Evolutionary conservation across 2,888 invertebrate genomes (phyloP).

Genomic region (Caenorhabditis sulstoni): DNA sequence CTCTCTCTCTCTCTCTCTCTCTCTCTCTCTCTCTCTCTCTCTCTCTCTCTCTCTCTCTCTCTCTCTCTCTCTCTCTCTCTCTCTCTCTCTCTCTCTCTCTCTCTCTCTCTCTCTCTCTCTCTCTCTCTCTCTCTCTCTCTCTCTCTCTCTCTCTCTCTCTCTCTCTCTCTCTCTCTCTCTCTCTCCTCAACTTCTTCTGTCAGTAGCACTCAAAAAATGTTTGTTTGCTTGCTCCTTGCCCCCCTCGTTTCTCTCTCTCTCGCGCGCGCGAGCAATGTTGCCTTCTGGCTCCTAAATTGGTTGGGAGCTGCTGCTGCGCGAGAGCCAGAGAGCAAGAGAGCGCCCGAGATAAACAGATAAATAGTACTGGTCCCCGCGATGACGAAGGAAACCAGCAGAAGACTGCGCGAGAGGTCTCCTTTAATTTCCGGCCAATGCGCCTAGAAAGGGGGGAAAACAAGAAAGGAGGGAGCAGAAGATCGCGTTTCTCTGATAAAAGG

Average conservation of each 20-base stretch:
- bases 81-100: conserved; percentile 13
- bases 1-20: conserved; percentile 12
- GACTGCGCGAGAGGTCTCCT: conserved; percentile 13
- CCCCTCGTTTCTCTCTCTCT: not conserved
- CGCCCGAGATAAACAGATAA: conserved; percentile 58
- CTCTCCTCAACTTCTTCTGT: conserved; percentile 6
- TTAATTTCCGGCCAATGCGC: conserved; percentile 9
- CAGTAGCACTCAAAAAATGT: conserved; percentile 21
- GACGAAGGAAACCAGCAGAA: not conserved
- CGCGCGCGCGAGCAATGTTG: not conserved
- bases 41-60: conserved; percentile 11
- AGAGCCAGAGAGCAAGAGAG: too few relatives aligned
- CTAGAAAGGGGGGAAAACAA: too few relatives aligned
- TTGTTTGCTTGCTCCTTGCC: conserved; percentile 10
- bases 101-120: conserved; percentile 12
- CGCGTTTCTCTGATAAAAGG: conserved; percentile 6
- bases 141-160: conserved; percentile 14
- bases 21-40: conserved; percentile 14
- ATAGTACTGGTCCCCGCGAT: conserved; percentile 16
- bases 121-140: conserved; percentile 12
- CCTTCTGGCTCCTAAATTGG: conserved; percentile 7
- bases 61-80: conserved; percentile 14
- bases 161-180: conserved; percentile 11
- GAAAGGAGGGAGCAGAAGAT: conserved; percentile 6
- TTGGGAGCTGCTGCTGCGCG: too few relatives aligned